Conservation (phyloP, 1,140 invertebrate genomes). For the Drosophila bocki region DNA sequence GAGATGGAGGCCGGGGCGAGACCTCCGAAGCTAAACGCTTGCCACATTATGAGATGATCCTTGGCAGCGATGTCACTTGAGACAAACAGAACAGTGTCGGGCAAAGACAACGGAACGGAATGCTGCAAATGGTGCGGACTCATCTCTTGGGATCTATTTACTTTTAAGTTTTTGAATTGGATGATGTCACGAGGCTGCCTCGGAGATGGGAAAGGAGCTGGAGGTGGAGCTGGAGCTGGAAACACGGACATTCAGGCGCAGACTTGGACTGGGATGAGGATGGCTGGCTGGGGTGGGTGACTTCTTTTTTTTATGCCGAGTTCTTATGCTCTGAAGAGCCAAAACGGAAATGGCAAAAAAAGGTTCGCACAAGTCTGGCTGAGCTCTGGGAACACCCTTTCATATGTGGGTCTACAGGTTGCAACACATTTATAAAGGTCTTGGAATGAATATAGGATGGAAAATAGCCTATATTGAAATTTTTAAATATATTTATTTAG, state of each 20-base stretch:
- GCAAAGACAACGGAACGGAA: slow-evolving; percentile 40
- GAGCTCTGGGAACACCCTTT: slow-evolving; percentile 7
- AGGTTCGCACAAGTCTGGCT: slow-evolving; percentile 37
- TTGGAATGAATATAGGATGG: background rate
- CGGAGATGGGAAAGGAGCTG: slow-evolving; percentile 11
- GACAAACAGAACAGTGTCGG: slow-evolving; percentile 59
- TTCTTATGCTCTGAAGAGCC: slow-evolving; percentile 34
- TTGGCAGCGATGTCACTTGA: slow-evolving; percentile 80
- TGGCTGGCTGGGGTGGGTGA: slow-evolving; percentile 43
- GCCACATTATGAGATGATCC: slow-evolving; percentile 81
- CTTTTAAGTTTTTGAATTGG: slow-evolving; percentile 82
- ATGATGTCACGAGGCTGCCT: slow-evolving; percentile 68
- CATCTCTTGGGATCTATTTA: slow-evolving; percentile 81
- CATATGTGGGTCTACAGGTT: no score
- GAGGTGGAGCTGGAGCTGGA: slow-evolving; percentile 1
- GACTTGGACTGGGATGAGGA: background rate
- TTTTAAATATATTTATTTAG: background rate
- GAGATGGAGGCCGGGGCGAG: slow-evolving; percentile 17
- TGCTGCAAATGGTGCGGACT: slow-evolving; percentile 43
- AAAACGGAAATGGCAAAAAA: slow-evolving; percentile 23
- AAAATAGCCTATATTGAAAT: no score
- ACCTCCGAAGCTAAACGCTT: slow-evolving; percentile 70
- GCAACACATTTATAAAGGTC: no score
- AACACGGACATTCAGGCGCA: background rate
- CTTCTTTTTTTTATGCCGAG: slow-evolving; percentile 46